Base-by-base conservation (phyloP, 2,113 vertebrate genomes). In the Mugil cephalus region DNA sequence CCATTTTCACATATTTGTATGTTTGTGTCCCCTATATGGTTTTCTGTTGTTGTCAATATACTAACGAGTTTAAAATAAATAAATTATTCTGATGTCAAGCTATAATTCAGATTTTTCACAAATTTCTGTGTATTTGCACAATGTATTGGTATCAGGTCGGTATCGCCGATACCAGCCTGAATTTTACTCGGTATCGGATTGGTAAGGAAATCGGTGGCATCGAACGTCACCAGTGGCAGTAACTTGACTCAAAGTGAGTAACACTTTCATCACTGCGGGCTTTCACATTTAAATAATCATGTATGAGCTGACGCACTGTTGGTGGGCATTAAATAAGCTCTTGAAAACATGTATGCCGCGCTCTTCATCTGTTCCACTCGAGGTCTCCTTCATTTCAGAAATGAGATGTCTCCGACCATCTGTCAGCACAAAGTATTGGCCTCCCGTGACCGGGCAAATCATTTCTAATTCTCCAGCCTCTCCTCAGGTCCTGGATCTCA, bases 381-480 rank as follows among this genome's bases (percentile, higher is more conserved):
- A 81, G 40, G 81, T 84, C 70, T 56, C 51, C 24, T 70, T 82
- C 68, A 69, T 78, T 80, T 62, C 47, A 51, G 63, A 86, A 87
- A 86, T 89, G 60, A 88, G 80, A 89, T 40, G 69, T 87, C 84
- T 87, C 66, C 40, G 24, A 74, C 80, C 79, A 81, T 91, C 87
- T 89, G 79, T 89, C 79, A 77, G 69, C 40, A 55, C 69, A 65
- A 74, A 77, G 58, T 59, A 64, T 59, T 48, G 77, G 66, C 60
- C 71, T 82, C 75, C 59, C 6, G 34, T 58, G 84, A 77, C 77
- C 69, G 80, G 81, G 79, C 77, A 85, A 87, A 85, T 87, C 64
- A 74, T 65, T 68, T 39, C 72, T 77, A 86, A 88, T 77, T 77
- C 77, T 66, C 55, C 34, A 11, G n/a, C 61, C 46, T 83, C 72